These are phyloP conservation scores for Oceanodroma tethys DNA, from an alignment of 2,113 vertebrate genomes.

Conservation along the genomic window DNA sequence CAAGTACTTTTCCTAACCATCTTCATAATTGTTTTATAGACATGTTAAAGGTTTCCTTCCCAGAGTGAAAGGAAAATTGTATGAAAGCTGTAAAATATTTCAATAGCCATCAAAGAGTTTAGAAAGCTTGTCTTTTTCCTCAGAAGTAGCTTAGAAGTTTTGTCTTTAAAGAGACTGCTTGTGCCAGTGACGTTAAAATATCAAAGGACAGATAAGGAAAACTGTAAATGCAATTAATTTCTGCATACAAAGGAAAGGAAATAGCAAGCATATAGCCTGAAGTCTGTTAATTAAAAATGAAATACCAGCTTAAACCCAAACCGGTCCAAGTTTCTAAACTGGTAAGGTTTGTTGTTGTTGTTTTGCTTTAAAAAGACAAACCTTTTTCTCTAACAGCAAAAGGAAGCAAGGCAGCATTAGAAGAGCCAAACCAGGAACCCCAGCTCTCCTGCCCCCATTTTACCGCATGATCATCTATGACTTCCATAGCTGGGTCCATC, in stretches of 20 bases:
- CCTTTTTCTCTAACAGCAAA: background rate
- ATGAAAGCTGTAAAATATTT: slow-evolving; percentile 46
- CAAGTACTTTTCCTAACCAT: slow-evolving; percentile 42
- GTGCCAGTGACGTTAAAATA: background rate
- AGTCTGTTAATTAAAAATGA: background rate
- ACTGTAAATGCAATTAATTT: slow-evolving; percentile 35
- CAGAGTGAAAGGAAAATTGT: background rate
- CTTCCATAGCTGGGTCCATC: background rate
- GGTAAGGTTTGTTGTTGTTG: background rate
- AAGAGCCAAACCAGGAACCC: background rate
- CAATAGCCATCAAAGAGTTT: slow-evolving; percentile 54
- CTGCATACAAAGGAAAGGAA: slow-evolving; percentile 55
- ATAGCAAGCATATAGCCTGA: background rate
- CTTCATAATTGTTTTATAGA: slow-evolving; percentile 31
- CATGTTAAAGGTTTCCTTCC: slow-evolving; percentile 47
- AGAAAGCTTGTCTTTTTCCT: slow-evolving; percentile 16
- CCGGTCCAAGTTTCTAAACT: background rate
- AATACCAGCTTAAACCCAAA: background rate
- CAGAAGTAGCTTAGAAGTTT: slow-evolving; percentile 59
- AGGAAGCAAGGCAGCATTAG: background rate
- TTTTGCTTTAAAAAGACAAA: background rate
- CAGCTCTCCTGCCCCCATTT: background rate
- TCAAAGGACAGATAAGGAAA: slow-evolving; percentile 40
- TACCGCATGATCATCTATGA: fast-evolving
- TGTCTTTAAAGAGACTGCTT: slow-evolving; percentile 36